phyloP scores from a whole-genome alignment of 2,113 vertebrate genomes.

The Anoura caudifer region DNA sequence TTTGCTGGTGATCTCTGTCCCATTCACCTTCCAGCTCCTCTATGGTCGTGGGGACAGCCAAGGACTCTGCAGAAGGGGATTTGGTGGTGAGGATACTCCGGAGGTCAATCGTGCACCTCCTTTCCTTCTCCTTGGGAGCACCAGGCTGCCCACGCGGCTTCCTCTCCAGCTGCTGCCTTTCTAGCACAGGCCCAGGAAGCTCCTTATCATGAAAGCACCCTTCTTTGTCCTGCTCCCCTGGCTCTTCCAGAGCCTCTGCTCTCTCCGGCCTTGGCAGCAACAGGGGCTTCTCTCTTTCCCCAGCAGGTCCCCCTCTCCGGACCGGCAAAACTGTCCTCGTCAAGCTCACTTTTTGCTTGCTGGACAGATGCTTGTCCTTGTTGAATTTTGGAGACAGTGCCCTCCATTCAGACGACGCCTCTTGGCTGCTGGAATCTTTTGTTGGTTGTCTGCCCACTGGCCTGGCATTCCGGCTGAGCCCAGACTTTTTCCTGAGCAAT shows the following conservation, averaged over 20 bases:
- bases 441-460: background rate
- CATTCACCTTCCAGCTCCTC: constrained; percentile 71
- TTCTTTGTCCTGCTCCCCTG: constrained; percentile 80
- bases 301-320: background rate
- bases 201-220: background rate
- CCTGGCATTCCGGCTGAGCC: background rate
- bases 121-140: constrained; percentile 39
- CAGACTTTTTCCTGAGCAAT: constrained; percentile 62
- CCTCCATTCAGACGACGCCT: constrained; percentile 76
- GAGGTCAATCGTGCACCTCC: constrained; percentile 81
- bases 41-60: background rate
- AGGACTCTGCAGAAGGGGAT: background rate
- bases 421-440: constrained; percentile 44
- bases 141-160: background rate
- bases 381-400: constrained; percentile 69
- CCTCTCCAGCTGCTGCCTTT: background rate
- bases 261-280: constrained; percentile 79
- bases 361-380: background rate
- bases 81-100: background rate
- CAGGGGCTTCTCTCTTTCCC: constrained; percentile 64
- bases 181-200: background rate
- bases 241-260: constrained; percentile 80
- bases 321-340: background rate
- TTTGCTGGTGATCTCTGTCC: constrained; percentile 79
- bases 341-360: background rate